Conservation (phyloP, 2,113 vertebrate genomes). For the Ictalurus punctatus region DNA sequence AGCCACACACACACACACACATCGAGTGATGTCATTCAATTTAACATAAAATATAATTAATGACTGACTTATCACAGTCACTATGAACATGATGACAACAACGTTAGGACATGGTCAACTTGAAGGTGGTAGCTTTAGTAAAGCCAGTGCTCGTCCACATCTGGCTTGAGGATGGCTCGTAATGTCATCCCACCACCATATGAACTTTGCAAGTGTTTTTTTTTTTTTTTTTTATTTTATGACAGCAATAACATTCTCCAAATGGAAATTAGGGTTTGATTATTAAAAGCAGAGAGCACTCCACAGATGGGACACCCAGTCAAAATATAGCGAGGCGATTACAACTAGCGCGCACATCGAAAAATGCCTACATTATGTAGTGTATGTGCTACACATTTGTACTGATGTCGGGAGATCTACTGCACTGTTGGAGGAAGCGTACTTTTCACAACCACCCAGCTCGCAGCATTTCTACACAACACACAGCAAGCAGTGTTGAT, state of each 20-base stretch:
- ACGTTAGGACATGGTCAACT: too few species aligned
- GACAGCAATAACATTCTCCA: constrained; percentile 34
- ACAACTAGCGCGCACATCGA: constrained; percentile 29
- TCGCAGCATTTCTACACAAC: constrained; percentile 13
- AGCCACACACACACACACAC: not conserved
- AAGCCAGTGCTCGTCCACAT: constrained; percentile 13
- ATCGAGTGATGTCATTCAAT: not conserved
- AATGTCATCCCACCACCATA: constrained; percentile 22
- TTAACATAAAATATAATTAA: constrained; percentile 20
- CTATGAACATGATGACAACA: not conserved
- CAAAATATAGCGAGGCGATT: constrained; percentile 16
- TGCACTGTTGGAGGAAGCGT: constrained; percentile 21
- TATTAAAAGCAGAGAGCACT: constrained; percentile 41
- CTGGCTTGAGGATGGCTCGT: not conserved
- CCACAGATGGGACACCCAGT: constrained; percentile 26
- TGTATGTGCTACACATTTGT: not conserved
- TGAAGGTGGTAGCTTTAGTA: constrained; percentile 1
- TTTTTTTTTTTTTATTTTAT: constrained; percentile 23
- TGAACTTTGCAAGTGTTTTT: constrained; percentile 23
- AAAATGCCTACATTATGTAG: constrained; percentile 21
- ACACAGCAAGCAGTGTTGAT: constrained; percentile 13
- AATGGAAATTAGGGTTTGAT: constrained; percentile 37
- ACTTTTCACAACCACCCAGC: constrained; percentile 2
- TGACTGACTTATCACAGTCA: constrained; percentile 19
- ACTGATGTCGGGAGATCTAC: not conserved